Base-by-base conservation (phyloP, 2,888 invertebrate genomes). In the Gari tellinella region DNA sequence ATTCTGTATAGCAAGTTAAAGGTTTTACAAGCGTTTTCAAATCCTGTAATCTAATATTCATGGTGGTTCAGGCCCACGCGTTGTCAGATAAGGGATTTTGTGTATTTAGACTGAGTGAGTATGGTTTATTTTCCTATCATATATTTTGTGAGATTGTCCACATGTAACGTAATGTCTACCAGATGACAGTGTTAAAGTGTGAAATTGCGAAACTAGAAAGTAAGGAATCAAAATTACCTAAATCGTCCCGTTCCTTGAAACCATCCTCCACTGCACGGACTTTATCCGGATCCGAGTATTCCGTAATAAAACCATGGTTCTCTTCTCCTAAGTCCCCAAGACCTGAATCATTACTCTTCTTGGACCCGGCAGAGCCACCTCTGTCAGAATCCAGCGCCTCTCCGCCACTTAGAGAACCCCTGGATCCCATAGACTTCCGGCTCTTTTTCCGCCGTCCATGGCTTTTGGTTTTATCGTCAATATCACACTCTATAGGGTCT, bases 331-430 rank as follows among this genome's bases (percentile, higher is more conserved):
- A 58, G 52, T 81, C 81, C 14, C 86, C 87, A 7, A 90, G 78
- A 1, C 90, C 90, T 5, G 90, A 90, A 67, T 90, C 90, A 2
- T 82, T 63, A 56, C 90, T 90, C 49, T 89, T 85, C 53, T 89
- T 90, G 4, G 89, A 89, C 8, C 86, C 82, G 0, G 90, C 90
- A 0, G 90, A 90, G 5, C 86, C 86, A 5, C 86, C 86, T 7
- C 90, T 64, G 40, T 87, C 86, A 19, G 83, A 82, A 46, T 74
- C 77, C 43, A 72, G 72, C 31, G 72, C 21, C 1, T 72, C 67
- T 8, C 80, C 78, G 48, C 84, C 84, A 0, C 64, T 80, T 31
- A 31, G 31, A 10, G 31, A 31, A 10, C 5, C 31, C 37, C 62
- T 68, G 0, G 86, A 86, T 15, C 81, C 84, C 52, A 82, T 51